These are phyloP conservation scores for Coregonus clupeaformis DNA, from an alignment of 2,113 vertebrate genomes.

Conservation along the genomic window DNA sequence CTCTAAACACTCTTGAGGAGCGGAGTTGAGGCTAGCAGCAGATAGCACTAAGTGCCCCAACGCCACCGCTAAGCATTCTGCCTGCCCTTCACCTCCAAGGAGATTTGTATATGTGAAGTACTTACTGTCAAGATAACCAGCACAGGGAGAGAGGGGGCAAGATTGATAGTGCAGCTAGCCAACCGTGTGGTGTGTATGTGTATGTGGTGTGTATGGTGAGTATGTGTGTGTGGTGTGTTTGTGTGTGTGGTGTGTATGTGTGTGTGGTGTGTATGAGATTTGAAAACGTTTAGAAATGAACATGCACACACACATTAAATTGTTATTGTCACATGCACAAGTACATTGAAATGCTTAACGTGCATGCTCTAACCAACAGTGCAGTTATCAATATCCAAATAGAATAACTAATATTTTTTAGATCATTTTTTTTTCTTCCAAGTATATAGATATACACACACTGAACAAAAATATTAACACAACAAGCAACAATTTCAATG, in stretches of 20 bases:
- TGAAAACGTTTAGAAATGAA: conserved; percentile 21
- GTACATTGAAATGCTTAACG: too few relatives aligned
- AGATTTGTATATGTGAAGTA: conserved; percentile 47
- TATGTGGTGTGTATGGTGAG: conserved; percentile 29
- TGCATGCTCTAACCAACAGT: too few relatives aligned
- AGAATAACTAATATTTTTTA: too few relatives aligned
- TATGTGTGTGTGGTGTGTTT: conserved; percentile 32
- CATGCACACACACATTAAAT: conserved; percentile 29
- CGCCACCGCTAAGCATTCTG: conserved; percentile 27
- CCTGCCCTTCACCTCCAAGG: conserved; percentile 20
- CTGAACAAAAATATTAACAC: too few relatives aligned
- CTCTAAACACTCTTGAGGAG: conserved; percentile 64
- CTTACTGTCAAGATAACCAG: conserved; percentile 60
- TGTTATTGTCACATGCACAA: background rate
- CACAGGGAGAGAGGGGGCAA: conserved; percentile 12
- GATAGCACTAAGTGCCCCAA: conserved; percentile 59
- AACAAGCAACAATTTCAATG: too few relatives aligned
- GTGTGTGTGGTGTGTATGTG: conserved; percentile 7
- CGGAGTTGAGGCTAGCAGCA: conserved; percentile 42
- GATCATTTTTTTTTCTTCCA: too few relatives aligned
- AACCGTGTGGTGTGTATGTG: conserved; percentile 2
- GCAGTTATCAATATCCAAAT: too few relatives aligned
- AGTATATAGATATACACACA: too few relatives aligned
- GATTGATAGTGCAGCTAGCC: conserved; percentile 34
- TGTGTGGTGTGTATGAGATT: conserved; percentile 32